These are phyloP conservation scores for Equus quagga DNA, from an alignment of 2,113 vertebrate genomes.

Conservation along the genomic window DNA sequence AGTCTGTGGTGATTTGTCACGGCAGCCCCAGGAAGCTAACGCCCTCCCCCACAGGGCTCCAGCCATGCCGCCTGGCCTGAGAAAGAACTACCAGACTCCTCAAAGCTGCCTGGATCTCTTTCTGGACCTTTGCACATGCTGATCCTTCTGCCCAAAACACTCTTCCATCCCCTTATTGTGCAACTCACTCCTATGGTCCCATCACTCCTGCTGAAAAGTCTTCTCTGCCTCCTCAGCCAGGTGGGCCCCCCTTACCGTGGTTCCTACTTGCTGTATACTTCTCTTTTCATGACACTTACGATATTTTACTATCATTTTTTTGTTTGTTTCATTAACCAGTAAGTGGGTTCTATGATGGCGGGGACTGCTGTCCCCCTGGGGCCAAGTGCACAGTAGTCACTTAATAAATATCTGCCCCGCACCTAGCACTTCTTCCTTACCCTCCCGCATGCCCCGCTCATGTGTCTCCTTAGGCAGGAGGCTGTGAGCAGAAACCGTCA, in stretches of 20 bases:
- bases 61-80: too few species aligned
- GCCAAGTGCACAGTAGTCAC: neutral
- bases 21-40: neutral
- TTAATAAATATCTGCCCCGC: neutral
- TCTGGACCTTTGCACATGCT: neutral
- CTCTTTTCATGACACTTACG: neutral
- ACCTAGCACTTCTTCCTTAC: neutral
- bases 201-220: neutral
- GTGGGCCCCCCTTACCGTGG: neutral
- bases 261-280: neutral
- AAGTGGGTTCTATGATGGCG: neutral
- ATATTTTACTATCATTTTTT: neutral
- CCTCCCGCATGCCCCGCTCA: neutral
- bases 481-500: neutral
- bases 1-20: neutral
- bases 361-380: neutral
- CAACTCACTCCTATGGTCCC: neutral
- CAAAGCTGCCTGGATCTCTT: neutral
- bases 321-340: neutral
- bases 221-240: neutral
- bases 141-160: neutral
- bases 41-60: rapidly evolving
- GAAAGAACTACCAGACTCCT: neutral
- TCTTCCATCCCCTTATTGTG: neutral
- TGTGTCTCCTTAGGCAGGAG: neutral